These are phyloP conservation scores for Lepeophtheirus nordmannii DNA, from an alignment of 2,888 invertebrate species.

Conservation along the genomic window DNA sequence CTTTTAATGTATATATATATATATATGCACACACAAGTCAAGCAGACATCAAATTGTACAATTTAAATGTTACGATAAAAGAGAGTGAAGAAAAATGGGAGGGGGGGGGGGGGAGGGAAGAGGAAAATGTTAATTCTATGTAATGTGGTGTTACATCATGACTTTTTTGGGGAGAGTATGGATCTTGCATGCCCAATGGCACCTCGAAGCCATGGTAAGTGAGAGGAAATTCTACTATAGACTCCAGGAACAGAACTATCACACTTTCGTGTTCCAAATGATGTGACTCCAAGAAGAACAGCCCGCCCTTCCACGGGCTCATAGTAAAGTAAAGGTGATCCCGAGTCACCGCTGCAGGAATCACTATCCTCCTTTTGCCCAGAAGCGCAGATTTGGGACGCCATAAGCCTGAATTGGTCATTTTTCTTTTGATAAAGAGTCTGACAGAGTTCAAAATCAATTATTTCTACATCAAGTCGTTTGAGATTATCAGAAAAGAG, in stretches of 20 bases:
- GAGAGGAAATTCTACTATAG: background rate
- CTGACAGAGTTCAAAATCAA: background rate
- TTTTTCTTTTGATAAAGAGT: background rate
- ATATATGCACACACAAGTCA: no score
- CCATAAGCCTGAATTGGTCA: background rate
- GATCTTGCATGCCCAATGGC: background rate
- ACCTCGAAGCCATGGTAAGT: background rate
- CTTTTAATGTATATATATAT: no score
- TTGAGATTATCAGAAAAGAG: background rate
- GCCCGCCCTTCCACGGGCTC: background rate
- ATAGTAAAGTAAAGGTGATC: conserved; percentile 12
- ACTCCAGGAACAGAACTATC: conserved; percentile 18
- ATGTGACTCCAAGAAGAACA: conserved; percentile 12
- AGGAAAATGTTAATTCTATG: no score
- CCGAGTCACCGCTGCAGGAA: conserved; percentile 19
- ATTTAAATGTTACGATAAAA: no score
- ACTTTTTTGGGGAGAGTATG: background rate
- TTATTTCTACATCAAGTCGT: background rate
- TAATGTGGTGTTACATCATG: no score
- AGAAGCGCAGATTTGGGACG: conserved; percentile 16
- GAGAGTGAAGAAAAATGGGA: no score
- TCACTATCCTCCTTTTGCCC: conserved; percentile 7
- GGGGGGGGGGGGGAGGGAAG: no score
- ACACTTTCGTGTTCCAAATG: conserved; percentile 20
- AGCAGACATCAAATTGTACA: no score